A percentile compares a stretch with the other conserved stretches of the same genome.
Evolutionary conservation across 2,113 vertebrate genomes (phyloP).

Genomic region (Entomyzon cyanotis): DNA sequence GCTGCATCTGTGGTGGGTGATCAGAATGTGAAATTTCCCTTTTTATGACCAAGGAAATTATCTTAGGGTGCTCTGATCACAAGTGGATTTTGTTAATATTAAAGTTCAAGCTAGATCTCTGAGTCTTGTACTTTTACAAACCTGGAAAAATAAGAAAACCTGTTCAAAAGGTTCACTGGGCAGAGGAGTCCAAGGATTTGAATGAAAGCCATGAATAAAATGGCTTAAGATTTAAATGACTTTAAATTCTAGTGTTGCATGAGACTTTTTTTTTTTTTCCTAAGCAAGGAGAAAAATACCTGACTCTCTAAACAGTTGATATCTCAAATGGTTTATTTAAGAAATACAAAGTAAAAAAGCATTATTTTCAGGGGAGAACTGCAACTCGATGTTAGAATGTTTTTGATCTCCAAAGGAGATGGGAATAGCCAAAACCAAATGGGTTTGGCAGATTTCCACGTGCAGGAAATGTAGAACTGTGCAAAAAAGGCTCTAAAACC

Average conservation of each 20-base stretch:
- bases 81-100: background rate
- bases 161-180: background rate
- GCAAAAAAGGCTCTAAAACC: background rate
- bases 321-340: background rate
- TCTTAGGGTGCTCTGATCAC: fast-evolving
- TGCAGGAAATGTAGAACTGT: background rate
- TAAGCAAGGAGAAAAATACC: background rate
- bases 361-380: background rate
- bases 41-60: background rate
- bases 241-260: background rate
- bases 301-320: background rate
- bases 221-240: background rate
- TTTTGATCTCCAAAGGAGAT: background rate
- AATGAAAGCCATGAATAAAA: background rate
- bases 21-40: background rate
- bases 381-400: background rate
- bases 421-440: background rate
- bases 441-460: background rate
- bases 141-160: background rate
- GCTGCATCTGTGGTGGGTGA: background rate
- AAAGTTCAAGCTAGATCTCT: background rate
- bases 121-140: background rate
- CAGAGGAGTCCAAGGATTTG: background rate
- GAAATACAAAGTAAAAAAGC: background rate
- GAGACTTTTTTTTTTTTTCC: background rate